Conservation (phyloP, 2,113 vertebrate genomes). For the Platycercus adscitus region DNA sequence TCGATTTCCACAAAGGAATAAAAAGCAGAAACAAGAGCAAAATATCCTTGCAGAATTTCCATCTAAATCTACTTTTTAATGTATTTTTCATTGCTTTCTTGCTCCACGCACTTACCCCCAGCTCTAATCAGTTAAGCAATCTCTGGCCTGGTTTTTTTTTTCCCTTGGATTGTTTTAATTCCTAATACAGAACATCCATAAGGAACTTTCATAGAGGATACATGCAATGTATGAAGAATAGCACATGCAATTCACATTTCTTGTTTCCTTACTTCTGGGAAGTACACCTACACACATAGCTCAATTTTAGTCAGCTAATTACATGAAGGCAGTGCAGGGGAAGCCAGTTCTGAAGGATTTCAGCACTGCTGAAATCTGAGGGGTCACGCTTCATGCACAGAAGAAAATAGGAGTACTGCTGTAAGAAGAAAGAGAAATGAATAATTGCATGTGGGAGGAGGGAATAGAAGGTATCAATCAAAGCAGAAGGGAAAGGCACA, state of each 20-base stretch:
- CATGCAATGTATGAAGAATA: not conserved
- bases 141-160: not conserved
- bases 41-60: not conserved
- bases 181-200: not conserved
- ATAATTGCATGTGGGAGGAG: not conserved
- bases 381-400: not conserved
- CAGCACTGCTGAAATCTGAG: not conserved
- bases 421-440: not conserved
- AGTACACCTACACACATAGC: not conserved
- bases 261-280: not conserved
- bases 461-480: constrained; percentile 2
- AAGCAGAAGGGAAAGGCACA: not conserved
- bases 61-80: not conserved
- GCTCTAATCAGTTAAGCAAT: not conserved
- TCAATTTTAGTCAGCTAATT: not conserved
- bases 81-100: not conserved
- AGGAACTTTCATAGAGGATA: not conserved
- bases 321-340: not conserved
- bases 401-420: not conserved
- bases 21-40: not conserved
- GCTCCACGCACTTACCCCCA: not conserved
- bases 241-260: not conserved
- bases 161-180: not conserved
- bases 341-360: not conserved
- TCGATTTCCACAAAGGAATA: not conserved